Evolutionary conservation across 2,113 vertebrate species (phyloP).

Genomic region (Danionella cerebrum): DNA sequence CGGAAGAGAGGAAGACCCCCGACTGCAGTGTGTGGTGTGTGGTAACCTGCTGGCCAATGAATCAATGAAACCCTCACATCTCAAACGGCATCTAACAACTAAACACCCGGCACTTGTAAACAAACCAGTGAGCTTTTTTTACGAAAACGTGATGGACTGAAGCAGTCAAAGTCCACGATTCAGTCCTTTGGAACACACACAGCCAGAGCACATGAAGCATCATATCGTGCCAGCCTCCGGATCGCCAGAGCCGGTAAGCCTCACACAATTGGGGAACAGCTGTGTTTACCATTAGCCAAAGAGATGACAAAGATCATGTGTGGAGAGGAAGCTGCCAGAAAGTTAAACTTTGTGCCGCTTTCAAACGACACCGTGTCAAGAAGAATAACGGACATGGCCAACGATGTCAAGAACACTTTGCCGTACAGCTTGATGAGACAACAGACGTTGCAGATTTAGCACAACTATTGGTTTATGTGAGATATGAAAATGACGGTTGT

Average conservation of each 20-base stretch:
- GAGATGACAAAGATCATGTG: not conserved
- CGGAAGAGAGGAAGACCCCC: not conserved
- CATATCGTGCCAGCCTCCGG: not conserved
- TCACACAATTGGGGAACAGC: not conserved
- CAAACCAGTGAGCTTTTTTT: not conserved
- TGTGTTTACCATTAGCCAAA: not conserved
- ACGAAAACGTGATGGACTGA: not conserved
- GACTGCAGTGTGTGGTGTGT: not conserved
- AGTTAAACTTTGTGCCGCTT: not conserved
- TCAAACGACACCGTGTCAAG: not conserved
- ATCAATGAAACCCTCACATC: not conserved
- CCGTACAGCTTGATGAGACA: conserved; percentile 11
- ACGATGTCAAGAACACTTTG: not conserved
- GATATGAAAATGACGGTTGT: not conserved
- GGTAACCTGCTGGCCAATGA: not conserved
- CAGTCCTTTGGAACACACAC: no score
- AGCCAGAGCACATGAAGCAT: not conserved
- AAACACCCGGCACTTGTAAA: not conserved
- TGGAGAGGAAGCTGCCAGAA: not conserved
- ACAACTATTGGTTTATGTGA: conserved; percentile 11
- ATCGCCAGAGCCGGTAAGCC: conserved; percentile 1
- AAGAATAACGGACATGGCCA: not conserved
- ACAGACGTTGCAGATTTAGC: not conserved
- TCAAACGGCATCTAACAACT: not conserved
- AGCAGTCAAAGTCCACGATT: not conserved